Evolutionary conservation across 2,888 invertebrate species (phyloP), one percentile per base, ranked within the genome.

Genomic region (Drosophila lacicola): DNA sequence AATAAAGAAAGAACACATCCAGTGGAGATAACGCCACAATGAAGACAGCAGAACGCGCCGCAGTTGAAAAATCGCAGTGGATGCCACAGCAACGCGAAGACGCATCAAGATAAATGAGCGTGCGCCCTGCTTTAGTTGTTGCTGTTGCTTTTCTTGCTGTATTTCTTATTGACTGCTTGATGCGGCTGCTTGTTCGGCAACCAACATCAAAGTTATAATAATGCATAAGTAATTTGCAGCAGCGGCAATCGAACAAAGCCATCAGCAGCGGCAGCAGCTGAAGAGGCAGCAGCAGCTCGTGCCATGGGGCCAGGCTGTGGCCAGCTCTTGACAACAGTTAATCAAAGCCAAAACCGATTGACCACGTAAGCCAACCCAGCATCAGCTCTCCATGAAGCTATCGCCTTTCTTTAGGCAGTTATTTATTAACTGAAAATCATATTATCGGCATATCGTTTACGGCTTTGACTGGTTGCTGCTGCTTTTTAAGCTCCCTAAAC

Each of bases 31-130:
- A 86, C 84, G 88, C 88, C 89, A 82, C 82, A 87, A 84, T 87
- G 74, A 89, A 86, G 85, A 87, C 85, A 86, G 89, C 80, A 89
- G 70, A 87, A 89, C 89, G 85, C 88, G 89, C 88, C 85, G 88
- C 88, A 68, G 78, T 89, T 86, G 89, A 86, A 81, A 86, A 86
- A 86, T 86, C 80, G 57, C 73, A 37, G 61, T 33, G 55, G 76
- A 69, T 63, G 58, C 74, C 69, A 47, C 64, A 53, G 54, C 17
- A 50, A 51, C 47, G 54, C 46, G 42, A 42, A 54, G 74, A 66
- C 75, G 66, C 70, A 88, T 88, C 83, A 84, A 84, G 83, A 84
- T 84, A 80, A 88, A 70, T 83, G 67, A 85, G 67, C 80, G 74
- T 77, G 83, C 69, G 83, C 78, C 78, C 70, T 66, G 80, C 25